phyloP scores from a whole-genome alignment of 2,888 invertebrate genomes.

The Orgyia antiqua region DNA sequence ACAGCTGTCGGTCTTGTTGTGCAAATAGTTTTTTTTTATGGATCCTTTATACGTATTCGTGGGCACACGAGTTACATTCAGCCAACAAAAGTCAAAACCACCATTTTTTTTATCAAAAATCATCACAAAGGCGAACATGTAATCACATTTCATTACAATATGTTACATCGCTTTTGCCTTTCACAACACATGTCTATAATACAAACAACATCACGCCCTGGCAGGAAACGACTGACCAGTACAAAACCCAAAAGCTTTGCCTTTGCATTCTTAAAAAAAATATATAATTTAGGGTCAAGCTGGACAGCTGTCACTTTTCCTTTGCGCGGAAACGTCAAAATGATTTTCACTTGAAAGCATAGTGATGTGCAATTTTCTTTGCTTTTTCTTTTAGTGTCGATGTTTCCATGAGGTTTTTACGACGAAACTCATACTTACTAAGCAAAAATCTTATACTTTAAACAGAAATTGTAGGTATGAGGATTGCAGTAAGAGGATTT shows the following conservation, averaged over 20 bases:
- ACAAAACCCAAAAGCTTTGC: constrained; percentile 23
- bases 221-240: constrained; percentile 41
- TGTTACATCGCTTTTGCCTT: constrained; percentile 17
- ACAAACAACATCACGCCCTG: constrained; percentile 28
- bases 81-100: constrained; percentile 6
- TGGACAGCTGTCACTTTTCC: constrained; percentile 59
- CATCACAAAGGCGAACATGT: constrained; percentile 20
- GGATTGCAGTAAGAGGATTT: too few relatives aligned
- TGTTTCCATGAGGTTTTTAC: too few relatives aligned
- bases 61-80: constrained; percentile 2
- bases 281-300: constrained; percentile 33
- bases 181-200: constrained; percentile 31
- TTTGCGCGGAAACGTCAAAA: constrained; percentile 33
- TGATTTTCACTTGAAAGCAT: constrained; percentile 14
- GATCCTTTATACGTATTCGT: background rate
- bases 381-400: too few relatives aligned
- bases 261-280: constrained; percentile 29
- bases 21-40: background rate
- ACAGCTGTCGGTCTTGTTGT: constrained; percentile 3
- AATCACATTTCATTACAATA: constrained; percentile 25
- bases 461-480: too few relatives aligned
- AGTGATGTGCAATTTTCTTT: constrained; percentile 3
- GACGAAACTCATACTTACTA: too few relatives aligned
- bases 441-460: too few relatives aligned
- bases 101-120: constrained; percentile 4